Base-by-base conservation (phyloP, 2,888 invertebrate species). In the Clostera curtula region DNA sequence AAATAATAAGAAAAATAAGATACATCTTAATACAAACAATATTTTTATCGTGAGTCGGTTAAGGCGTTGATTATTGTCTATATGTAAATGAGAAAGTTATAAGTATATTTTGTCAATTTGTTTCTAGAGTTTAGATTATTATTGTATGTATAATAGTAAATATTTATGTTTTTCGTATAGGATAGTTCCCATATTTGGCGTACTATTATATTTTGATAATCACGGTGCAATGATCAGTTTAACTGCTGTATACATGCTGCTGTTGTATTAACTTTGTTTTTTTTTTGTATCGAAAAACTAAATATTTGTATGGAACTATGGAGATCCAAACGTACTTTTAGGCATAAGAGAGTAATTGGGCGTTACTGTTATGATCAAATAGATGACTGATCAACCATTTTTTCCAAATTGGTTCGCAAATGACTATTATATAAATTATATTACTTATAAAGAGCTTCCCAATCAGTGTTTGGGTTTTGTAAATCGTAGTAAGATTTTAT, bases 31-130 rank as follows among this genome's bases (percentile, higher is more conserved):
- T 50, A 50, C 40, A 46, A 32, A 46, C 46, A 50, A 64, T 67
- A 63, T 70, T 64, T 72, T 63, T 65, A 62, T 54, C 51, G 58
- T 55, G 60, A 56, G 60, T 57, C 49, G 40, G 40, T 40, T 40
- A 44, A 35, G 32, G 64, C 62, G 67, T 64, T 60, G 65, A 64
- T n/a, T 66, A 50, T 66, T 67, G 65, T 70, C 63, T 68, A 62
- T 58, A 55, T 70, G 67, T 70, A 72, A 59, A 72, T 70, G 63
- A 56, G 56, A 62, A 50, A 56, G 38, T 53, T 54, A 62, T 52
- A 61, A 54, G 52, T 68, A 65, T 72, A 70, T 76, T 71, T 74
- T 74, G 77, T 80, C 79, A 77, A 82, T 77, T 80, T 72, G 64
- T 73, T n/a, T 75, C 43, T 75, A 70, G 65, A 57, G 44, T 61